Conservation (phyloP, 1,140 invertebrate species). For the Amyelois transitella region DNA sequence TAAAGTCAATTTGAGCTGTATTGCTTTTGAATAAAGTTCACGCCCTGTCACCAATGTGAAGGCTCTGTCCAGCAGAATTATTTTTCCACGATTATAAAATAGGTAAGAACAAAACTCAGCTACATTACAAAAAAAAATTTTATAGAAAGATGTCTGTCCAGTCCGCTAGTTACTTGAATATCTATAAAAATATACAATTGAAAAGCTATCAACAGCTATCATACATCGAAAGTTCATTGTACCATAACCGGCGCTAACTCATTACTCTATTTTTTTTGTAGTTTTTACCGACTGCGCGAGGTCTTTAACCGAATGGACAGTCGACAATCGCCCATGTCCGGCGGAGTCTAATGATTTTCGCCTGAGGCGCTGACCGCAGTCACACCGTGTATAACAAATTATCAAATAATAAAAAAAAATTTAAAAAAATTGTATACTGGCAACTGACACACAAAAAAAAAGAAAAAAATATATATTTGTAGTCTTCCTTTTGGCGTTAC, state of each 20-base stretch:
- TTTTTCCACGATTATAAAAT: too few species aligned
- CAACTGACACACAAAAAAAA: too few species aligned
- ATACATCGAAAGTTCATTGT: not conserved
- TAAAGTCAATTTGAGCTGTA: too few species aligned
- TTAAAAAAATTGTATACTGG: too few species aligned
- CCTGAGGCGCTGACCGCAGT: slow-evolving; percentile 19
- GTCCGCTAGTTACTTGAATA: not conserved
- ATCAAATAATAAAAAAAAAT: not conserved
- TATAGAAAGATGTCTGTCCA: too few species aligned
- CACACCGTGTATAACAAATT: slow-evolving; percentile 22
- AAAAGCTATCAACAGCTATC: not conserved
- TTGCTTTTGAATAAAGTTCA: too few species aligned
- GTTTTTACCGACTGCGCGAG: slow-evolving; percentile 18
- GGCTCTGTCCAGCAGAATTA: too few species aligned
- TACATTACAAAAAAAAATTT: too few species aligned
- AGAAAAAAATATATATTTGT: too few species aligned
- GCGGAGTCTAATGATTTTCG: slow-evolving; percentile 38
- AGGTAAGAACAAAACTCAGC: too few species aligned
- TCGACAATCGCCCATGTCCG: slow-evolving; percentile 43
- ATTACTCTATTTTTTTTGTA: slow-evolving; percentile 8
- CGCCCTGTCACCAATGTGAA: too few species aligned
- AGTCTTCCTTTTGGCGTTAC: too few species aligned
- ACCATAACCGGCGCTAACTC: not conserved
- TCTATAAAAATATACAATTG: not conserved
- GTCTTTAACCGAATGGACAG: slow-evolving; percentile 49